Base-by-base conservation (phyloP, 2,888 invertebrate species). In the Hymenopus coronatus region DNA sequence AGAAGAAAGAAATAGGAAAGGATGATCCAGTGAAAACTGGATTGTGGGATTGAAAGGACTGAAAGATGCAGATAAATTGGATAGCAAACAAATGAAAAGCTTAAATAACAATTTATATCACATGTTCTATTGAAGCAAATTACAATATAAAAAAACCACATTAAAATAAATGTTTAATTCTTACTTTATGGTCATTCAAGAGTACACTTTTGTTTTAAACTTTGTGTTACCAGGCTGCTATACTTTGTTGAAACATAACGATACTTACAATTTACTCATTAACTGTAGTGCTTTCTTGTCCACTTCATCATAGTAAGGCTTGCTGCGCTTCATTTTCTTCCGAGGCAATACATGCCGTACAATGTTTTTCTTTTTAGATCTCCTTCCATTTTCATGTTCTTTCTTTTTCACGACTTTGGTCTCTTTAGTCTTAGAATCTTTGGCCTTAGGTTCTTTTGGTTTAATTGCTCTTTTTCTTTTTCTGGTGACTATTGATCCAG, bases 261-360 rank as follows among this genome's bases (percentile, higher is more conserved):
- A 8, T 27, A 87, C 88, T 89, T 87, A 89, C 30, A 95, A 91
- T 54, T 94, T 95, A 6, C 94, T 94, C 95, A 96, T 95, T 84
- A 94, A 94, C 85, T 95, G 94, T 85, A 96, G 91, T 0, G 97
- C 96, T 90, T 94, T 94, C 33, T 94, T 94, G 92, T 97, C 97
- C 15, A 95, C 92, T 3, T 95, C 95, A 91, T 97, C 97, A 89
- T 95, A 95, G 89, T 92, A 92, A 2, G 93, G 92, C 85, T 91
- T 91, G 20, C 90, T 88, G 25, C 54, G 54, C 30, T 82, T 83
- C 84, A 83, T 90, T 12, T 85, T 85, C 30, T 88, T 90, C 12
- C 85, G 90, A n/a, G 88, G 89, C 82, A 90, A 85, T 14, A 87
- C 88, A 28, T 89, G 89, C 9, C 90, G 82, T 1, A 90, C 88